phyloP scores from a whole-genome alignment of 2,797 vertebrate species.

The Esox masquinongy region DNA sequence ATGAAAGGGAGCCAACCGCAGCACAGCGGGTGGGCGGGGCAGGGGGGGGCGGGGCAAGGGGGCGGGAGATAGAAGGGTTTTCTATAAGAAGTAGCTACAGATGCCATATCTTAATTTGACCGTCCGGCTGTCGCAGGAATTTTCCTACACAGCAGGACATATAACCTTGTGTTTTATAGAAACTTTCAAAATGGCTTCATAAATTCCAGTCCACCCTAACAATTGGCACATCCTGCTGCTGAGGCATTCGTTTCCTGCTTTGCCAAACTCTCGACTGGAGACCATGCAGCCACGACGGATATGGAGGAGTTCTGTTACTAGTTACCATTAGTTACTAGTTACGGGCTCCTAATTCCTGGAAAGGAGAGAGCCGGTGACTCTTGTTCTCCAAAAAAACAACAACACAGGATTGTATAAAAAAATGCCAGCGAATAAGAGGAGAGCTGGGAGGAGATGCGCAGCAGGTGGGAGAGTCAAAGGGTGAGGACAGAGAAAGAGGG shows the following conservation, averaged over 20 bases:
- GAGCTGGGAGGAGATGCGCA: neutral
- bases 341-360: neutral
- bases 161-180: too few relatives aligned
- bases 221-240: too few relatives aligned
- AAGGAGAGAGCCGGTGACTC: neutral
- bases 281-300: too few relatives aligned
- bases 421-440: constrained; percentile 51
- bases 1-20: constrained; percentile 91
- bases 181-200: too few relatives aligned
- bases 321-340: neutral
- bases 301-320: neutral
- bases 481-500: neutral
- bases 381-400: neutral
- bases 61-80: constrained; percentile 50
- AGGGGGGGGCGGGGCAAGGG: constrained; percentile 66
- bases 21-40: constrained; percentile 90
- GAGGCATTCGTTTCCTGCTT: too few relatives aligned
- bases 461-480: neutral
- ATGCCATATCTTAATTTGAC: too few relatives aligned
- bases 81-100: constrained; percentile 66
- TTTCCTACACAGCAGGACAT: too few relatives aligned
- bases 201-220: too few relatives aligned
- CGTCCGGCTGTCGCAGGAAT: too few relatives aligned
- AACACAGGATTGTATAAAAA: neutral
- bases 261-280: too few relatives aligned